These are phyloP conservation scores for Aphaenogaster rudis DNA, from an alignment of 1,140 invertebrate genomes.

Conservation along the genomic window DNA sequence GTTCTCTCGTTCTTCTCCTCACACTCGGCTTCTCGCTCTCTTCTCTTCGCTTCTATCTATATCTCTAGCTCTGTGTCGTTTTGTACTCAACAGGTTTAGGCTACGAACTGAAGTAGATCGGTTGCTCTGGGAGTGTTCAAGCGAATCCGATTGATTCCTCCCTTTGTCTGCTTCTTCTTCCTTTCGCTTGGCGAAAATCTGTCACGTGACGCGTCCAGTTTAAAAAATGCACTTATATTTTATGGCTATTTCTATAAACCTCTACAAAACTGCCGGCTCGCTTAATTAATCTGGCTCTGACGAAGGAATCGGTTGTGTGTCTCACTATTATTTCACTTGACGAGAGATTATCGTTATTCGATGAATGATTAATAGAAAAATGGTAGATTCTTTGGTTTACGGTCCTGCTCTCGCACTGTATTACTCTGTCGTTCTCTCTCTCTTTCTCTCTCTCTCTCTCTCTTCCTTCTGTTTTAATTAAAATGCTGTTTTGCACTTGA, in stretches of 20 bases:
- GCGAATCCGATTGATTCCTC: constrained; percentile 64
- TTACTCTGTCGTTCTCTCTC: constrained; percentile 65
- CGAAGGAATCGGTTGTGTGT: constrained; percentile 65
- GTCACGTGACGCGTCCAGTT: constrained; percentile 54
- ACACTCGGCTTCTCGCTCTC: neutral
- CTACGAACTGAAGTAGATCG: constrained; percentile 87
- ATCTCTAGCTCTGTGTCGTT: constrained; percentile 72
- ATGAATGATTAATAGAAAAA: constrained; percentile 86
- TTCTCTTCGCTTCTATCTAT: constrained; percentile 63
- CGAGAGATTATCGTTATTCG: constrained; percentile 76
- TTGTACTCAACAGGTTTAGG: constrained; percentile 88
- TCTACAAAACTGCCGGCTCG: constrained; percentile 51
- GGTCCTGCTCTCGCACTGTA: constrained; percentile 75
- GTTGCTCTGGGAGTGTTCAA: constrained; percentile 78
- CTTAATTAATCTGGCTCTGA: constrained; percentile 65
- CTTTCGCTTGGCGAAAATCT: constrained; percentile 52
- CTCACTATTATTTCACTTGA: constrained; percentile 71
- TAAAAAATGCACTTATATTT: constrained; percentile 55
- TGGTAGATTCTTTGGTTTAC: constrained; percentile 87
- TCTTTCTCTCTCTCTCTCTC: constrained; percentile 69
- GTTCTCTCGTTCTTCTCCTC: neutral
- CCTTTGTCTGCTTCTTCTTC: constrained; percentile 20
- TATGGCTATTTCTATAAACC: constrained; percentile 62
- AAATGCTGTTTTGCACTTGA: constrained; percentile 28
- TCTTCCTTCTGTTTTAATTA: constrained; percentile 41